Evolutionary conservation across 2,888 invertebrate genomes (phyloP), one percentile per base, ranked within the genome.

Genomic region (Calameuta filiformis): DNA sequence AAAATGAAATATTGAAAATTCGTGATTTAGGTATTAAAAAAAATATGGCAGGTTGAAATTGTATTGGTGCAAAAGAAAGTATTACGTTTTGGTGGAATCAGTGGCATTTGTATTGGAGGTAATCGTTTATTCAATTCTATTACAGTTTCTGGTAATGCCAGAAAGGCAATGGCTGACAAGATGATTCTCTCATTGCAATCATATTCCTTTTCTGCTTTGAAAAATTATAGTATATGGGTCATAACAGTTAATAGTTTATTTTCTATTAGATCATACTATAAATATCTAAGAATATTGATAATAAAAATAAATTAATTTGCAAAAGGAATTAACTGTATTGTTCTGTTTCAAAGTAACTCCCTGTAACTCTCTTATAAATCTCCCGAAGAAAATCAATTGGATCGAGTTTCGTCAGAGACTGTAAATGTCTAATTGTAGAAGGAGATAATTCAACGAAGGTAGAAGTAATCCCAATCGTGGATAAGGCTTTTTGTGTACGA

Each of bases 121-220:
- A 90, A 79, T 81, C 88, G 84, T 73, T 84, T 82, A 69, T 90
- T 84, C 23, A 91, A 81, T 81, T 89, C 87, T 1, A 85, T 35
- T 3, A 90, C 79, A 4, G 87, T 81, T 76, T 88, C 87, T n/a
- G 91, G 89, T 37, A 91, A 81, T 12, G 89, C 87, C 71, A 91
- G 82, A 75, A 90, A 89, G 68, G 90, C 89, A 37, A 91, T 90
- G 0, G 87, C 87, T n/a, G 91, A 88, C 77, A 91, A 78, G 68
- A 90, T 87, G 34, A 91, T 87, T 81, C 87, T 86, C 77, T 90
- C 90, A 34, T 89, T 89, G 79, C 88, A 88, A 68, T 85, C 85
- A n/a, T 91, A 91, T 69, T 77, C 12, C n/a, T 81, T 79, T 79
- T 87, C 90, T 91, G 76, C n/a, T 82, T 83, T 73, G 12, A 34